Evolutionary conservation across 2,797 vertebrate species (phyloP).

Genomic region (Okamejei kenojei): DNA sequence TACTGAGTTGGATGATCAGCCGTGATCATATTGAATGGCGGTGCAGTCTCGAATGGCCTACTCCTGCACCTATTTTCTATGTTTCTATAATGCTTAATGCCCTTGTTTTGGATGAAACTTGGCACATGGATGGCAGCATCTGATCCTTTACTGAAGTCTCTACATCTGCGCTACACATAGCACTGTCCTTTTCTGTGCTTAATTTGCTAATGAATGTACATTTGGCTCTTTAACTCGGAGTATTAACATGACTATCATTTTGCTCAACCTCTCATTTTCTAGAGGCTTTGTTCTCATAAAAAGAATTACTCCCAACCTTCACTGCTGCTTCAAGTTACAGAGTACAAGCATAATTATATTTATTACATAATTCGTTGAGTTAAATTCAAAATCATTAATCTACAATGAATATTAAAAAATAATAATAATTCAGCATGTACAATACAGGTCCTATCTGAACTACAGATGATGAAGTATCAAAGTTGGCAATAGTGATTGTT

Average conservation of each 20-base stretch:
- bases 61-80: no score
- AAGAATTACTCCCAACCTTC: background rate
- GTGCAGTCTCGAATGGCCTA: no score
- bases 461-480: slow-evolving; percentile 36
- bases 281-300: background rate
- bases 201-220: background rate
- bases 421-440: slow-evolving; percentile 43
- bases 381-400: slow-evolving; percentile 18
- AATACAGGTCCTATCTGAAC: slow-evolving; percentile 53
- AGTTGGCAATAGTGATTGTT: slow-evolving; percentile 39
- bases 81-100: no score
- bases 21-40: no score
- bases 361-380: background rate
- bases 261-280: background rate
- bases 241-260: background rate
- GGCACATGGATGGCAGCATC: background rate
- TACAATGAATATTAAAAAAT: slow-evolving; percentile 40
- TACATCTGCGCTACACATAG: background rate
- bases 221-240: background rate
- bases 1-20: no score
- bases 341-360: background rate
- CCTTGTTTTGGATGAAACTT: background rate
- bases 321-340: background rate
- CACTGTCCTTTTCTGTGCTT: background rate
- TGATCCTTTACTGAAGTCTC: background rate